These are phyloP conservation scores for Chrysomallon squamiferum DNA, from an alignment of 1,140 invertebrate genomes.

Conservation along the genomic window DNA sequence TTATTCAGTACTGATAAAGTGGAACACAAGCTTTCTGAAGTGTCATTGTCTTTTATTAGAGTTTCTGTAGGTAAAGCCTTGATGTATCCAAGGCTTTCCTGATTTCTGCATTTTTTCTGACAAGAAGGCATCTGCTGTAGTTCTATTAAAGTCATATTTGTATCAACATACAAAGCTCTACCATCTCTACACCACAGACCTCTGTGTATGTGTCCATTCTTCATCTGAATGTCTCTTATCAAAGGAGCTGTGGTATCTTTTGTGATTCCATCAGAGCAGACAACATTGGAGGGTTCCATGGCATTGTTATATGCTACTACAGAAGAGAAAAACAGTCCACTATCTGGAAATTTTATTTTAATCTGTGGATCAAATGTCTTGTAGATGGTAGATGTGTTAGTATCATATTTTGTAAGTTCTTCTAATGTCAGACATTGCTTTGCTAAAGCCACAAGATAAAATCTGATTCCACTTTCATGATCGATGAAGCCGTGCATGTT, in stretches of 20 bases:
- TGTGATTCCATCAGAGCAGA: slow-evolving; percentile 27
- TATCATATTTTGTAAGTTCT: slow-evolving; percentile 4
- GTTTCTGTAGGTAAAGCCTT: slow-evolving; percentile 3
- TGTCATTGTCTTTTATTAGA: not conserved
- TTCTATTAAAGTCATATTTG: too few relatives aligned
- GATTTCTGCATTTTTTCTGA: not conserved
- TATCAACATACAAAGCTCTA: too few relatives aligned
- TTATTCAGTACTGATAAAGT: not conserved
- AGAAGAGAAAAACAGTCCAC: slow-evolving; percentile 3
- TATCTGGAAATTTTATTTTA: not conserved
- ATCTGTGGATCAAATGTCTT: too few relatives aligned
- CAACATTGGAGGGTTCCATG: slow-evolving; percentile 15
- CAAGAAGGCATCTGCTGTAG: slow-evolving; percentile 4
- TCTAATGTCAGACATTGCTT: slow-evolving; percentile 13
- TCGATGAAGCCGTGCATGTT: slow-evolving; percentile 39
- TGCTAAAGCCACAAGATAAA: slow-evolving; percentile 24
- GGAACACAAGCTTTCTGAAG: slow-evolving; percentile 3
- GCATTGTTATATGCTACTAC: slow-evolving; percentile 25
- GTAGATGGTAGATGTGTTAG: too few relatives aligned
- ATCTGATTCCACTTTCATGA: slow-evolving; percentile 35
- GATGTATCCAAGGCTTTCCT: not conserved
- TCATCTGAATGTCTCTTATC: slow-evolving; percentile 20
- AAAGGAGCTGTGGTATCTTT: slow-evolving; percentile 29
- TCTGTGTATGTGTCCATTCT: not conserved
- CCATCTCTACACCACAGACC: too few relatives aligned